These are phyloP conservation scores for Drosophila ironensis DNA, from an alignment of 1,140 invertebrate genomes.

Conservation along the genomic window DNA sequence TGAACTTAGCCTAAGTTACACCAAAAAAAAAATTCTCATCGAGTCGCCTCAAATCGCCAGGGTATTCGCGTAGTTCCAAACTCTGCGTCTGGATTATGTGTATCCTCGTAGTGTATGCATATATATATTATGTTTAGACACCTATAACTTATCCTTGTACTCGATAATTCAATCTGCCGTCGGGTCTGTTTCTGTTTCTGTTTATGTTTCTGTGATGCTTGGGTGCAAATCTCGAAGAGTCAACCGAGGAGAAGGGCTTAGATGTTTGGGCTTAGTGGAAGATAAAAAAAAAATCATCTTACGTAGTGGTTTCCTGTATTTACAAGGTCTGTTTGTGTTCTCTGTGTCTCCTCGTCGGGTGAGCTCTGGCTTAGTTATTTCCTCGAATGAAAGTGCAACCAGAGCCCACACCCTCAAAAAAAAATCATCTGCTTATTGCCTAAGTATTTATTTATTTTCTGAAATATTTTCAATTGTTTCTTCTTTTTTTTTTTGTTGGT, in stretches of 20 bases:
- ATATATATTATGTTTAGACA: conserved; percentile 53
- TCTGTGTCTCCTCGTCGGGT: neutral
- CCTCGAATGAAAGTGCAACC: neutral
- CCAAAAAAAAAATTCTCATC: conserved; percentile 40
- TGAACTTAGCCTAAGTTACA: conserved; percentile 52
- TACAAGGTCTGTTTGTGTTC: conserved; percentile 16
- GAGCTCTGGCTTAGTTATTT: neutral
- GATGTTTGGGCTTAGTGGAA: neutral
- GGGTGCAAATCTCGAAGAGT: neutral
- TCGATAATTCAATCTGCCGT: conserved; percentile 29
- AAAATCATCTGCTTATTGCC: neutral
- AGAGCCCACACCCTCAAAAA: neutral
- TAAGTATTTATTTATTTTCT: neutral
- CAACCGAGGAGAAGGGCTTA: neutral
- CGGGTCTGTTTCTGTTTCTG: conserved; percentile 7
- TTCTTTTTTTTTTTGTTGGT: neutral
- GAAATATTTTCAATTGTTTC: too few relatives aligned
- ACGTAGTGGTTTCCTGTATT: conserved; percentile 10
- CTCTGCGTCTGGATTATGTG: too few relatives aligned
- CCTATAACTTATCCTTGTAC: conserved; percentile 62
- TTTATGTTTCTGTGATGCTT: neutral
- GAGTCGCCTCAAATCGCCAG: neutral
- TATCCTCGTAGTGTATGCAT: too few relatives aligned
- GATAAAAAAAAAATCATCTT: too few relatives aligned
- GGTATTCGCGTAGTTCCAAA: neutral